phyloP scores from a whole-genome alignment of 2,797 vertebrate genomes.

The Oryzias dopingdopingensis region DNA sequence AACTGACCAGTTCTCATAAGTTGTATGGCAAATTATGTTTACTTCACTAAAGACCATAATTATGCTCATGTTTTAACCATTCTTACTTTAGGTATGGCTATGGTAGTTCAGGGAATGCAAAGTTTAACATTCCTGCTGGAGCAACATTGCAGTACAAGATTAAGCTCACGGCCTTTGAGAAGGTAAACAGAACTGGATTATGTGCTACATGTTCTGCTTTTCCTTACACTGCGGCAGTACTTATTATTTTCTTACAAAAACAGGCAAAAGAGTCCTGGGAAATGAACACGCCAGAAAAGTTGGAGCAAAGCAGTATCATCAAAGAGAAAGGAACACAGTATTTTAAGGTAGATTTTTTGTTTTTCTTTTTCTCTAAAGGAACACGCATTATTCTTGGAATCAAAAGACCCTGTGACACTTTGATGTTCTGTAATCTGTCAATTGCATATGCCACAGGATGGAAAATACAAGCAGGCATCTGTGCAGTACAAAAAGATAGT shows the following conservation, averaged over 20 bases:
- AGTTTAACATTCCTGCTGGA: constrained; percentile 85
- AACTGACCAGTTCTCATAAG: too few relatives aligned
- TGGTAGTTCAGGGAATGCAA: constrained; percentile 81
- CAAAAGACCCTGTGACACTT: background rate
- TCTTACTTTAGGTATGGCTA: constrained; percentile 85
- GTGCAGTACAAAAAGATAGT: constrained; percentile 96
- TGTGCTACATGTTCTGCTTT: background rate
- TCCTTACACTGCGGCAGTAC: background rate
- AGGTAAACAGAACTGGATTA: constrained; percentile 72
- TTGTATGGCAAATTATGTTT: background rate
- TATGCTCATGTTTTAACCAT: background rate
- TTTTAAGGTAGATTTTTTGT: constrained; percentile 84
- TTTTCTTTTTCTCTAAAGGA: background rate
- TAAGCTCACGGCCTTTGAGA: constrained; percentile 89
- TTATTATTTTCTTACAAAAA: constrained; percentile 5
- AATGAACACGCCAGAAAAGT: constrained; percentile 89
- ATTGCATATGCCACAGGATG: constrained; percentile 76
- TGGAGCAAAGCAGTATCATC: constrained; percentile 89
- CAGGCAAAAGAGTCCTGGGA: constrained; percentile 99
- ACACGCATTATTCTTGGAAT: background rate
- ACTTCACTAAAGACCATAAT: background rate
- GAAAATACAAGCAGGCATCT: constrained; percentile 88
- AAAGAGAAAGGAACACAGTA: constrained; percentile 94
- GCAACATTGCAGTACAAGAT: constrained; percentile 89
- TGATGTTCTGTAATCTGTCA: constrained; percentile 5